Conservation (phyloP, 2,797 vertebrate species). For the Pantherophis vulpinus region DNA sequence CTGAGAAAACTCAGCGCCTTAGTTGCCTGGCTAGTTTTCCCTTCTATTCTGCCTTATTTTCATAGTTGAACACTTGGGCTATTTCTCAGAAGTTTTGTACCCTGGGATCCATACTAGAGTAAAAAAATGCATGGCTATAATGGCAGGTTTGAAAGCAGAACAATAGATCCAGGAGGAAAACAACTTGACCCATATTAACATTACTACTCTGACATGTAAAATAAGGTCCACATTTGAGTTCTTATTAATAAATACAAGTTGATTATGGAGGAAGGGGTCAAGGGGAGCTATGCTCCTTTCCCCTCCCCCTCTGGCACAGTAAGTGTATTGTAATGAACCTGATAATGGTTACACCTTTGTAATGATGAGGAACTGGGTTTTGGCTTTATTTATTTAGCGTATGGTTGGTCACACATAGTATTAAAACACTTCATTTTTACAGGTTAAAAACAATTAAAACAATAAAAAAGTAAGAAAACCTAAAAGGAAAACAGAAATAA, state of each 20-base stretch:
- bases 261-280: background rate
- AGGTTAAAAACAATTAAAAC: too few relatives aligned
- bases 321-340: background rate
- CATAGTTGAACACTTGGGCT: background rate
- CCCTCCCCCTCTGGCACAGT: background rate
- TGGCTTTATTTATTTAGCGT: too few relatives aligned
- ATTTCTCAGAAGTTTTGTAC: background rate
- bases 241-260: background rate
- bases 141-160: background rate
- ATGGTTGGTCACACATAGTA: too few relatives aligned
- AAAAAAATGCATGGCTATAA: background rate
- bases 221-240: background rate
- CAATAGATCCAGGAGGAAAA: background rate
- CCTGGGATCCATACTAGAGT: background rate
- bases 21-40: background rate
- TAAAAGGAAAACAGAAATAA: too few relatives aligned
- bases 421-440: too few relatives aligned
- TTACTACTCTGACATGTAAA: background rate
- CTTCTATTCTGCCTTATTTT: background rate
- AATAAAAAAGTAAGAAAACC: too few relatives aligned
- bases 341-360: background rate
- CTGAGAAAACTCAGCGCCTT: background rate
- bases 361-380: background rate
- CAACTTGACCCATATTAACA: background rate
- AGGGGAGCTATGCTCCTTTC: too few relatives aligned